Evolutionary conservation across 53 echinoderm and acorn worm species (phyloP), one percentile per base, ranked within the genome.

Genomic region (Echinarachnius parma): DNA sequence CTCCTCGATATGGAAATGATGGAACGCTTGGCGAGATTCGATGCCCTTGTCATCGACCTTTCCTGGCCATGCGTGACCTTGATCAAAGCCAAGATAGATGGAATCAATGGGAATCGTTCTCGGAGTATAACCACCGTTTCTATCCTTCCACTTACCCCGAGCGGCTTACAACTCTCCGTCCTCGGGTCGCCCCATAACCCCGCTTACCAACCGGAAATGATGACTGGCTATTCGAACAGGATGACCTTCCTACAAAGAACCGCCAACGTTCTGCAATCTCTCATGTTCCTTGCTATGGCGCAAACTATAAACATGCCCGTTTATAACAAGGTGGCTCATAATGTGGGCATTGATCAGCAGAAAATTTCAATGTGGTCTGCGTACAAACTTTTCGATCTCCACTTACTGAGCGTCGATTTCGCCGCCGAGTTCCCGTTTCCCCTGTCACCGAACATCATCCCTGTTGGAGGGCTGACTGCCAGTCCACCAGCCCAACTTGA

Each of bases 201-300:
- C 26, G 33, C 68, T 21, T 68, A 50, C 34, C 68, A 68, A 25
- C 50, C 68, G 31, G 68, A 68, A 32, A 14, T 52, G 24, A 68
- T 52, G 68, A 23, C 68, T 19, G 68, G 68, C 2, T 22, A 33
- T 18, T 10, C 61, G 46, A 61, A 77, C 62, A 42, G 33, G 28
- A 77, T 77, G 77, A 46, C 21, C 28, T 77, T 77, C 49, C 31
- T 61, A 5, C 77, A 77, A 34, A 77, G 77, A 28, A 30, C 23
- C 7, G 14, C 48, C 21, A 77, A 77, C 23, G 11, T 77, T 31
- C 4, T 61, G 20, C 31, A 61, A 18, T 46, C 9, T 19, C 23
- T 39, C 2, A 46, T 32, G 34, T 46, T 48, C 8, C 5, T 45
- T 4, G 5, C 21, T 31, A 9, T 77, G 3, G 45, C 15, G 3